These are phyloP conservation scores for Rhingia campestris DNA, from an alignment of 2,888 invertebrate genomes.

Conservation along the genomic window DNA sequence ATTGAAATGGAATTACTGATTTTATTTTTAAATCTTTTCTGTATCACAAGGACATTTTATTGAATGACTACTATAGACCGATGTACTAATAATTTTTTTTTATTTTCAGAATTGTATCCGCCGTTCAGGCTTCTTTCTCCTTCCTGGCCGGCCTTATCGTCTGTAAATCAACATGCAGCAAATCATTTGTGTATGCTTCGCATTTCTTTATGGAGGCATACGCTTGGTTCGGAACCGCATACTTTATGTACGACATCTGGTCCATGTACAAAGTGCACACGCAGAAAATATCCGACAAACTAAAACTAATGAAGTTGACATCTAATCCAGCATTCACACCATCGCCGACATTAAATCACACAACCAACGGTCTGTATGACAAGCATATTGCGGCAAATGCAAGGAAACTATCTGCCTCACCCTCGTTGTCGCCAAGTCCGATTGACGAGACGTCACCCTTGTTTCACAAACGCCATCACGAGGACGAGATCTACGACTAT, in stretches of 20 bases:
- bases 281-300: slow-evolving; percentile 82
- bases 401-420: slow-evolving; percentile 43
- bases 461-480: slow-evolving; percentile 75
- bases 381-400: slow-evolving; percentile 76
- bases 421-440: slow-evolving; percentile 49
- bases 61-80: not conserved
- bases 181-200: slow-evolving; percentile 87
- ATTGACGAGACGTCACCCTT: slow-evolving; percentile 63
- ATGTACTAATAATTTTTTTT: slow-evolving; percentile 13
- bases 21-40: not conserved
- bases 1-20: not conserved
- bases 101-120: slow-evolving; percentile 86
- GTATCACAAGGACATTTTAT: not conserved
- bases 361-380: slow-evolving; percentile 77
- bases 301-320: slow-evolving; percentile 79
- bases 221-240: slow-evolving; percentile 91
- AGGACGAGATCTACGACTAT: slow-evolving; percentile 80
- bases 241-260: slow-evolving; percentile 91
- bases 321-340: slow-evolving; percentile 75
- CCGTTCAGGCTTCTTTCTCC: slow-evolving; percentile 88
- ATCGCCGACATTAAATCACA: slow-evolving; percentile 69
- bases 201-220: slow-evolving; percentile 90
- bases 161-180: slow-evolving; percentile 87
- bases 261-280: slow-evolving; percentile 89
- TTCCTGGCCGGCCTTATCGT: slow-evolving; percentile 87